Conservation (phyloP, 2,888 invertebrate species). For the Ariolimax columbianus region DNA sequence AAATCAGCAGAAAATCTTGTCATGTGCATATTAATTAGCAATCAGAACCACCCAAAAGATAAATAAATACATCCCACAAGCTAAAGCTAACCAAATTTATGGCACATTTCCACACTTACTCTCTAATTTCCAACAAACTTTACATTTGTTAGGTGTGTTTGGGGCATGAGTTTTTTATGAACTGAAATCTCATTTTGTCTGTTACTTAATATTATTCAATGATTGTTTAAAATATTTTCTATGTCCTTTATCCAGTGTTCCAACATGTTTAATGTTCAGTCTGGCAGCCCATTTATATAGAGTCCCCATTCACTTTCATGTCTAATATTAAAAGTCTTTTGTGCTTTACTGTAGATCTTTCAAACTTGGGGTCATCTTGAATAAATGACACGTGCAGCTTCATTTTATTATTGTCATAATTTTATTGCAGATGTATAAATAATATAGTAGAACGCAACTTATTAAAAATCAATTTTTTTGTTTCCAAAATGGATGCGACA, state of each 20-base stretch:
- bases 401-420: slow-evolving; percentile 22
- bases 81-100: background rate
- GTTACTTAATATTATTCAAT: background rate
- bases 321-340: slow-evolving; percentile 19
- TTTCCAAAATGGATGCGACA: background rate
- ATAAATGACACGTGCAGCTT: slow-evolving; percentile 35
- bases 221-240: background rate
- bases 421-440: background rate
- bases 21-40: background rate
- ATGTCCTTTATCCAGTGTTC: slow-evolving; percentile 7
- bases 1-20: background rate
- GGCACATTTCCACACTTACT: background rate
- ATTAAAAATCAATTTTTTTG: background rate
- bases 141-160: background rate
- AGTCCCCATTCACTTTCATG: background rate
- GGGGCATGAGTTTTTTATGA: background rate
- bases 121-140: background rate
- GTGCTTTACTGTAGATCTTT: slow-evolving; percentile 45
- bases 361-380: slow-evolving; percentile 26
- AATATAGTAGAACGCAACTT: background rate
- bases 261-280: slow-evolving; percentile 27
- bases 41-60: background rate
- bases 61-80: background rate
- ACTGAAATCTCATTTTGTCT: background rate
- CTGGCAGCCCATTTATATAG: slow-evolving; percentile 37